Percentiles rank a stretch among this genome's conserved stretches.
phyloP scores from a whole-genome alignment of 2,888 invertebrate species.

The Acanthosepion pharaonis region DNA sequence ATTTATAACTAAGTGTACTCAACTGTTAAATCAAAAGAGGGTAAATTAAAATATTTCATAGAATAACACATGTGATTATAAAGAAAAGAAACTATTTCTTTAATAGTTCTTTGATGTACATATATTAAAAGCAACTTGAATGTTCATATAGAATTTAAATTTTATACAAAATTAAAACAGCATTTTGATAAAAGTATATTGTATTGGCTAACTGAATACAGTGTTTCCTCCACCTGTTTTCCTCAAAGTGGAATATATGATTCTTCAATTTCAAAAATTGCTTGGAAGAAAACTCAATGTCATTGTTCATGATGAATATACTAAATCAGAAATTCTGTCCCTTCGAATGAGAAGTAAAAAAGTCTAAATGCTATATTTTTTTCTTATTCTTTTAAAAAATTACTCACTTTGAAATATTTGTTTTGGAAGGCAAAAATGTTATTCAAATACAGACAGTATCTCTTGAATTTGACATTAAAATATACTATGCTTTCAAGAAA shows the following conservation, averaged over 20 bases:
- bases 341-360: neutral
- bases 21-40: no score
- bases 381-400: neutral
- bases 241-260: neutral
- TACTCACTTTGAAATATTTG: neutral
- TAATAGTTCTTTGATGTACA: no score
- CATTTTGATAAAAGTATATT: neutral
- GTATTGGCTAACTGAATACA: neutral
- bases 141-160: neutral
- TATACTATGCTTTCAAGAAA: neutral
- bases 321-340: neutral
- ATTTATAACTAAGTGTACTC: no score
- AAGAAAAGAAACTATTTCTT: no score
- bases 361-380: neutral
- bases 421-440: no score
- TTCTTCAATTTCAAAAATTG: neutral
- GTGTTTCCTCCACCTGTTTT: neutral
- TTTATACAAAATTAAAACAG: neutral
- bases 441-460: neutral
- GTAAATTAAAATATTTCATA: no score
- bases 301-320: neutral
- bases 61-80: no score
- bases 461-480: constrained; percentile 16
- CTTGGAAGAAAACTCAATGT: neutral
- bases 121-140: neutral